Conservation (phyloP, 2,888 invertebrate genomes). For the Electrophaes corylata region DNA sequence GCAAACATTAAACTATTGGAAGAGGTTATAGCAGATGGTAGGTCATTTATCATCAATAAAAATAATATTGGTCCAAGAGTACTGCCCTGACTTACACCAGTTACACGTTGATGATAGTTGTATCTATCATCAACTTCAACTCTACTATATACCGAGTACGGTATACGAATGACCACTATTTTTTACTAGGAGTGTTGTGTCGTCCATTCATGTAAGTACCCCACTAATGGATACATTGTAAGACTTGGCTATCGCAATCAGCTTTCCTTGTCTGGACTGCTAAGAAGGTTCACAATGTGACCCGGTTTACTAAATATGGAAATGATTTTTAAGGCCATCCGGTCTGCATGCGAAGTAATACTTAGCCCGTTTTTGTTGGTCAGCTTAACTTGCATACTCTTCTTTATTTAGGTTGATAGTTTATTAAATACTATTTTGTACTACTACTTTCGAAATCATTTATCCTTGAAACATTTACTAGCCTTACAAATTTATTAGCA, state of each 20-base stretch:
- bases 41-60: too few species aligned
- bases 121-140: slow-evolving; percentile 13
- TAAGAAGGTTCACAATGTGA: slow-evolving; percentile 61
- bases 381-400: background rate
- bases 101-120: too few species aligned
- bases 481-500: too few species aligned
- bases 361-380: slow-evolving; percentile 40
- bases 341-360: slow-evolving; percentile 44
- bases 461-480: too few species aligned
- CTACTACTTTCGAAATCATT: too few species aligned
- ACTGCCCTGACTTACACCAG: too few species aligned
- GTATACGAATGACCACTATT: slow-evolving; percentile 30
- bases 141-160: slow-evolving; percentile 11
- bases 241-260: slow-evolving; percentile 61
- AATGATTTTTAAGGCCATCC: slow-evolving; percentile 67
- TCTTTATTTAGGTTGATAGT: background rate
- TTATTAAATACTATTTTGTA: background rate
- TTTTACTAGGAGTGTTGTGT: slow-evolving; percentile 28
- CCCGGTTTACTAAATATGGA: slow-evolving; percentile 78
- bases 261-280: slow-evolving; percentile 61
- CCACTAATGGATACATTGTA: slow-evolving; percentile 48
- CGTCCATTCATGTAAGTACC: slow-evolving; percentile 36
- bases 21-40: too few species aligned
- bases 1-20: too few species aligned
- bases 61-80: too few species aligned